phyloP scores from a whole-genome alignment of 35 echinoderm and acorn worm species.

The Lytechinus pictus region DNA sequence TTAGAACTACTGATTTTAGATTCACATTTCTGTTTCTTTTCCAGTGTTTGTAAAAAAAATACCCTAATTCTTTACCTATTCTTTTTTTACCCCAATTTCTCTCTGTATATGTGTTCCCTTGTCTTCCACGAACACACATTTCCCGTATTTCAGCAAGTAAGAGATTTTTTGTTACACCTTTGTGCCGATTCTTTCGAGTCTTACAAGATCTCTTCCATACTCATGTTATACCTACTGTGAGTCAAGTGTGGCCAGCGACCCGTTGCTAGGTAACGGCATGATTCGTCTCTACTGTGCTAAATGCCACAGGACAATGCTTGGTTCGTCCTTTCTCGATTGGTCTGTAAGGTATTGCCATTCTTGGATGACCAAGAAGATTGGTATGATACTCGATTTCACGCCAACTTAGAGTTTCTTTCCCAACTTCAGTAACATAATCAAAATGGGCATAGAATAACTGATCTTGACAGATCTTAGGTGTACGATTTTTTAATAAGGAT shows the following conservation, averaged over 20 bases:
- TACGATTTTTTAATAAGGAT: no score
- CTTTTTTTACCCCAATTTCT: background rate
- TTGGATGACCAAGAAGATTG: background rate
- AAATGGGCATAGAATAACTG: no score
- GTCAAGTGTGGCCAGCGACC: background rate
- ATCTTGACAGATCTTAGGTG: no score
- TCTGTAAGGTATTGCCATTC: background rate
- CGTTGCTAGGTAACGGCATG: slow-evolving; percentile 49
- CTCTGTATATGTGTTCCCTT: background rate
- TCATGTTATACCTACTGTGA: background rate
- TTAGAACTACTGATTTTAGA: background rate
- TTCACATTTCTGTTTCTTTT: background rate
- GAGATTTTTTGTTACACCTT: background rate
- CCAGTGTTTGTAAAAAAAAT: background rate
- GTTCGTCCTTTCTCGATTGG: background rate
- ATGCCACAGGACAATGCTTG: slow-evolving; percentile 37
- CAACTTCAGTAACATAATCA: no score
- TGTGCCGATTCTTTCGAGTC: background rate
- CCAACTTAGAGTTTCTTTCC: background rate
- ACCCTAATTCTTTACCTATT: background rate
- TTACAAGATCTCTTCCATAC: background rate
- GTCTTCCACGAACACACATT: background rate
- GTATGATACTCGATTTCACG: background rate
- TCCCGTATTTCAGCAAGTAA: background rate
- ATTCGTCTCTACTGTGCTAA: slow-evolving; percentile 13